Evolutionary conservation across 2,888 invertebrate genomes (phyloP).

Genomic region (Orthosia cruda): DNA sequence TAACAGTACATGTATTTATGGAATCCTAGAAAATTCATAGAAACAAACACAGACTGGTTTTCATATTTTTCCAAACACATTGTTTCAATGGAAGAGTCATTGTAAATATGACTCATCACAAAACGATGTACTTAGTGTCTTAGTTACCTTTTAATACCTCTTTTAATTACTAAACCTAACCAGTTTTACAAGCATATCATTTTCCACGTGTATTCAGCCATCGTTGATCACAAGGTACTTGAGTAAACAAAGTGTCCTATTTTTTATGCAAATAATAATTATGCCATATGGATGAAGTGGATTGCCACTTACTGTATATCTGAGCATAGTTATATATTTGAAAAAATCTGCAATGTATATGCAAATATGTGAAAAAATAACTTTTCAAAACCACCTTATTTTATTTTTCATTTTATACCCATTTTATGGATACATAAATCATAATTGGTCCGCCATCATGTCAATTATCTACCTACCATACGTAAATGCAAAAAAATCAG

Average conservation of each 20-base stretch:
- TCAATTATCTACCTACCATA: no score
- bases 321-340: not conserved
- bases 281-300: not conserved
- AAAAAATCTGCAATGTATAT: not conserved
- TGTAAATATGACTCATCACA: not conserved
- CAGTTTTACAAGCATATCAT: conserved; percentile 20
- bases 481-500: no score
- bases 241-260: not conserved
- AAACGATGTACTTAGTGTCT: not conserved
- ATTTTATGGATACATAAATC: no score
- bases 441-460: no score
- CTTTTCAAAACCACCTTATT: no score
- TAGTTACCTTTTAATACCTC: not conserved
- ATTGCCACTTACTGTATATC: not conserved
- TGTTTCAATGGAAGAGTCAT: conserved; percentile 1
- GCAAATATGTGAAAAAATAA: no score
- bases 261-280: conserved; percentile 26
- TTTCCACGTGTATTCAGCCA: conserved; percentile 11
- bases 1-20: no score
- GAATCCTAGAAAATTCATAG: conserved; percentile 6
- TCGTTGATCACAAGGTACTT: conserved; percentile 6
- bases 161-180: conserved; percentile 20
- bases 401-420: no score
- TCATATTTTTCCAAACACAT: not conserved
- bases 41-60: not conserved